phyloP scores from a whole-genome alignment of 2,797 vertebrate species.

The Microctenopoma stevenorrisi region DNA sequence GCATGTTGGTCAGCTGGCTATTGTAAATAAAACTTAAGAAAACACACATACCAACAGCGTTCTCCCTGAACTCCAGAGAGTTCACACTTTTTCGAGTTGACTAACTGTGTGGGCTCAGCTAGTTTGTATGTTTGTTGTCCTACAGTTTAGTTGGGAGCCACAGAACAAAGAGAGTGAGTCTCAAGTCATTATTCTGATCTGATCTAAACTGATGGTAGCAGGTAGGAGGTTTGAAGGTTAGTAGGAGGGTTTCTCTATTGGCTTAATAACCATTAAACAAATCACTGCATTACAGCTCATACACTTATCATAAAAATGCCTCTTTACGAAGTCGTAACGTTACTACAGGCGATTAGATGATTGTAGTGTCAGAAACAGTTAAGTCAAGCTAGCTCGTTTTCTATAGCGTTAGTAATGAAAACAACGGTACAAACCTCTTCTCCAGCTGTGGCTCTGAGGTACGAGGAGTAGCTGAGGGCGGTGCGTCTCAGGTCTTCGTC shows the following conservation, averaged over 20 bases:
- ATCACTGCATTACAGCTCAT: background rate
- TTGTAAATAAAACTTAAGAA: background rate
- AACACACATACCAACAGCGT: background rate
- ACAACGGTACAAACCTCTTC: conserved; percentile 81
- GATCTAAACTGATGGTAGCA: too few relatives aligned
- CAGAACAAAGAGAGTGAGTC: too few relatives aligned
- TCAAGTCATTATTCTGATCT: too few relatives aligned
- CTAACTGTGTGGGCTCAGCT: background rate
- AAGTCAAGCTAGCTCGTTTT: background rate
- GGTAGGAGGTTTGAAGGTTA: background rate
- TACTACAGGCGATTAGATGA: conserved; percentile 11
- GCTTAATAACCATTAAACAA: background rate
- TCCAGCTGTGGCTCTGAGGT: conserved; percentile 83
- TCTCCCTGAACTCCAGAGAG: background rate
- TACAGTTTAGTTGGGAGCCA: background rate
- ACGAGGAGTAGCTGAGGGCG: conserved; percentile 83
- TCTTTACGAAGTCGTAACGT: background rate
- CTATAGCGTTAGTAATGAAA: too few relatives aligned
- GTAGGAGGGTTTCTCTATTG: background rate
- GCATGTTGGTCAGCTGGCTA: background rate
- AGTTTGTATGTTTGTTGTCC: background rate
- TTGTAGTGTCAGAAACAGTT: background rate
- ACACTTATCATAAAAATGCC: background rate
- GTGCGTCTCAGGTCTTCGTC: conserved; percentile 76
- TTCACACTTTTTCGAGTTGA: background rate